These are phyloP conservation scores for Meghimatium bilineatum DNA, from an alignment of 2,888 invertebrate genomes.

Conservation along the genomic window DNA sequence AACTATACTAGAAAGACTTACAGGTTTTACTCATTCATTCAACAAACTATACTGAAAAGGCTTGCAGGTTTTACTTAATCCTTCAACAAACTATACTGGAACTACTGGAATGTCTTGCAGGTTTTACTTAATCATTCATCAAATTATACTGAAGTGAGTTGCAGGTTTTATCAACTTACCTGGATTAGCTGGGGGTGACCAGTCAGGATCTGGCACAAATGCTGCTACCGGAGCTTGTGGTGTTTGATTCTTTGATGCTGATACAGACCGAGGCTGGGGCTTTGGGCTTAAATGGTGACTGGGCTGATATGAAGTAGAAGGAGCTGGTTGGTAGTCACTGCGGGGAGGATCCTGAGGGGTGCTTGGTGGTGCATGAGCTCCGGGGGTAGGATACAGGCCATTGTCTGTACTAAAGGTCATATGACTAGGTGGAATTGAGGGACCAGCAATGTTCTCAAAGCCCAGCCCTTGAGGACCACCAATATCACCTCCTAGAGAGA, in stretches of 20 bases:
- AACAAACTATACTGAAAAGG: too few relatives aligned
- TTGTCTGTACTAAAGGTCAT: slow-evolving; percentile 45
- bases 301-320: slow-evolving; percentile 58
- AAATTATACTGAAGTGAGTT: too few relatives aligned
- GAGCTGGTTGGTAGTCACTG: slow-evolving; percentile 62
- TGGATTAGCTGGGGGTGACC: slow-evolving; percentile 66
- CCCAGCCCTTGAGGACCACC: slow-evolving; percentile 21
- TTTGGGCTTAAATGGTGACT: slow-evolving; percentile 37
- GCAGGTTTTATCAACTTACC: slow-evolving; percentile 58
- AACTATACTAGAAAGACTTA: too few relatives aligned
- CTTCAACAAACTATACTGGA: too few relatives aligned
- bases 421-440: slow-evolving; percentile 43
- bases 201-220: slow-evolving; percentile 49
- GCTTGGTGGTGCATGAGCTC: slow-evolving; percentile 56
- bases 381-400: slow-evolving; percentile 51
- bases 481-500: not conserved
- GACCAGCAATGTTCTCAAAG: slow-evolving; percentile 31
- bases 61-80: too few relatives aligned
- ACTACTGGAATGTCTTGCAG: too few relatives aligned
- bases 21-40: too few relatives aligned
- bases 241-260: slow-evolving; percentile 44
- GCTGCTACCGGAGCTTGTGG: slow-evolving; percentile 48
- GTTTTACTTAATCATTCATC: too few relatives aligned
- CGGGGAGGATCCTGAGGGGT: slow-evolving; percentile 55
- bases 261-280: slow-evolving; percentile 34